phyloP scores from a whole-genome alignment of 2,797 vertebrate genomes.

The Todus mexicanus region DNA sequence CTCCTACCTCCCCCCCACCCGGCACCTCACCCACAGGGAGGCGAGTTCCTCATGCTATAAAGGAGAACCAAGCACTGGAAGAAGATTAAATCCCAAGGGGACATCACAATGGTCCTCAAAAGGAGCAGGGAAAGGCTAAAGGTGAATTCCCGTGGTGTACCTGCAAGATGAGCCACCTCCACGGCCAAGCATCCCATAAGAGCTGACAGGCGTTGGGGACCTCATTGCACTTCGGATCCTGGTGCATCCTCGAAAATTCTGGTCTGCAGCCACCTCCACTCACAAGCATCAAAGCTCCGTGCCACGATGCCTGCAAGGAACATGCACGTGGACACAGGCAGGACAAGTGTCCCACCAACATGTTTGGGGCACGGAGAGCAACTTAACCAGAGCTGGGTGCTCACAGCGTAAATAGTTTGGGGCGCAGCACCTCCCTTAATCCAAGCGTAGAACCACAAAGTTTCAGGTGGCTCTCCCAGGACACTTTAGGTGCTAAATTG shows the following conservation, averaged over 20 bases:
- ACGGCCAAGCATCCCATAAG: rapidly evolving
- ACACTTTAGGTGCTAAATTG: not conserved
- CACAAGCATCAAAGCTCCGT: rapidly evolving
- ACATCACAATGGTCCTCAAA: rapidly evolving
- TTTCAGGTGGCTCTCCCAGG: not conserved
- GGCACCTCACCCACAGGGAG: not conserved
- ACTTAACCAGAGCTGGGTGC: not conserved
- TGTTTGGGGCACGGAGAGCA: rapidly evolving
- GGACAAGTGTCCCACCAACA: rapidly evolving
- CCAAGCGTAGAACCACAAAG: rapidly evolving
- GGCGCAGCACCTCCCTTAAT: not conserved
- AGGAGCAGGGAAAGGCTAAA: not conserved
- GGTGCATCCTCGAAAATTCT: not conserved
- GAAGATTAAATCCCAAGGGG: rapidly evolving
- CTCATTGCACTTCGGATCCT: not conserved
- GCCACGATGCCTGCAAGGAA: rapidly evolving
- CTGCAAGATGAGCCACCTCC: not conserved
- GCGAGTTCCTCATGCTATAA: not conserved
- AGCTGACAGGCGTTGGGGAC: not conserved
- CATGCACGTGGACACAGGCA: rapidly evolving
- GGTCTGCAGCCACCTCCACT: not conserved
- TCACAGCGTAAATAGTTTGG: not conserved
- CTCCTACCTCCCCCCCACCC: not conserved
- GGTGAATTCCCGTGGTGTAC: rapidly evolving
- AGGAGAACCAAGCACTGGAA: not conserved